Conservation (phyloP, 1,140 invertebrate genomes). For the Aphis craccivora region DNA sequence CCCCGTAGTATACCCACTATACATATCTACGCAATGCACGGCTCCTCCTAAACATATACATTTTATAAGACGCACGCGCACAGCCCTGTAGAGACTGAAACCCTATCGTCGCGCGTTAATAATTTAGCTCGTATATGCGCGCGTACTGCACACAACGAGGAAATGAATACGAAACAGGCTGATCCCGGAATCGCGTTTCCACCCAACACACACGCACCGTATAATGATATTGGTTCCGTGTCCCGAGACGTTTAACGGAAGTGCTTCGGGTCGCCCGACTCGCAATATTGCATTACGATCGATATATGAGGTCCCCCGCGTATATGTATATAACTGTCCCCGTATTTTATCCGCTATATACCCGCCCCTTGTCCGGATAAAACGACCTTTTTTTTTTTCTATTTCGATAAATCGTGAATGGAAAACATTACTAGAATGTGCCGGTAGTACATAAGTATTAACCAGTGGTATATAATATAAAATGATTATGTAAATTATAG, state of each 20-base stretch:
- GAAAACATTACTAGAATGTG: neutral
- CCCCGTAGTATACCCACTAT: too few relatives aligned
- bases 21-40: neutral
- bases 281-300: constrained; percentile 35
- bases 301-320: constrained; percentile 16
- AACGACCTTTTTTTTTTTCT: constrained; percentile 2
- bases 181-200: constrained; percentile 37
- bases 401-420: constrained; percentile 8
- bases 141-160: neutral
- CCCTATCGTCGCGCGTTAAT: neutral
- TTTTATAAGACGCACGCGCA: neutral
- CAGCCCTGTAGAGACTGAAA: neutral
- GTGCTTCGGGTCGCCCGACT: constrained; percentile 23
- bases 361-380: neutral
- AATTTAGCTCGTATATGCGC: neutral
- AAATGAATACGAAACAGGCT: constrained; percentile 40
- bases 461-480: neutral
- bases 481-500: neutral
- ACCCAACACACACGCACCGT: neutral
- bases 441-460: neutral
- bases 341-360: neutral
- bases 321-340: neutral
- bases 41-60: too few relatives aligned
- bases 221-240: constrained; percentile 51
- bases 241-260: constrained; percentile 54